Conservation (phyloP, 2,113 vertebrate species). For the Penelope pileata region DNA sequence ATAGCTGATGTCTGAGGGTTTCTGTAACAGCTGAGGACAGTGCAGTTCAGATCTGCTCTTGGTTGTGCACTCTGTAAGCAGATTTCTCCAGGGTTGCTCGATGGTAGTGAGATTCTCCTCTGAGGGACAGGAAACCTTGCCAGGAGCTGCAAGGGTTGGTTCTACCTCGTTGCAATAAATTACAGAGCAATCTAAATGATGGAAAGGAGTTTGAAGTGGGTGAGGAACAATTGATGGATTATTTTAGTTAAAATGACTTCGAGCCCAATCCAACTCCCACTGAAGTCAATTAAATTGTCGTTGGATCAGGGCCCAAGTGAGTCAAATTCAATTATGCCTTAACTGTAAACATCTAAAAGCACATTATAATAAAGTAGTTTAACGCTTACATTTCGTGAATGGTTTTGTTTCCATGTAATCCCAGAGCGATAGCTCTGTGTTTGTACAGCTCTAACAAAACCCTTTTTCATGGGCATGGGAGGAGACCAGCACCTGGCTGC, state of each 20-base stretch:
- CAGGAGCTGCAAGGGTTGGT: neutral
- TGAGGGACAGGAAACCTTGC: fast-evolving
- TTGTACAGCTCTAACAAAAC: neutral
- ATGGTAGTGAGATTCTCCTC: neutral
- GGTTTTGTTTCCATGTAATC: neutral
- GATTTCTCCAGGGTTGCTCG: neutral
- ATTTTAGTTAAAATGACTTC: constrained; percentile 55
- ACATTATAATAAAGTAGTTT: constrained; percentile 8
- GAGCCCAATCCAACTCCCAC: constrained; percentile 51
- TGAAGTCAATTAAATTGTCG: constrained; percentile 48
- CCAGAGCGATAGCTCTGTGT: neutral
- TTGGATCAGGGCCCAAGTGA: constrained; percentile 39
- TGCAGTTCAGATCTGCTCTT: neutral
- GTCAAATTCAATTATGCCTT: constrained; percentile 61
- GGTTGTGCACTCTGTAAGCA: neutral
- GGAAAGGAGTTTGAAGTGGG: constrained; percentile 30
- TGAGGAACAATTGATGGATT: constrained; percentile 63
- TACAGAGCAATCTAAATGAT: neutral
- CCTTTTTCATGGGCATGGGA: neutral
- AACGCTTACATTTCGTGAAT: neutral
- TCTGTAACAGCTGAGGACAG: neutral
- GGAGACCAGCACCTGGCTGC: neutral
- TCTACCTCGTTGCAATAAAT: constrained; percentile 26
- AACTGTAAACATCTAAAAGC: constrained; percentile 45
- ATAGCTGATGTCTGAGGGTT: neutral